Evolutionary conservation across 1,140 invertebrate genomes (phyloP).

Genomic region (Musca vetustissima): DNA sequence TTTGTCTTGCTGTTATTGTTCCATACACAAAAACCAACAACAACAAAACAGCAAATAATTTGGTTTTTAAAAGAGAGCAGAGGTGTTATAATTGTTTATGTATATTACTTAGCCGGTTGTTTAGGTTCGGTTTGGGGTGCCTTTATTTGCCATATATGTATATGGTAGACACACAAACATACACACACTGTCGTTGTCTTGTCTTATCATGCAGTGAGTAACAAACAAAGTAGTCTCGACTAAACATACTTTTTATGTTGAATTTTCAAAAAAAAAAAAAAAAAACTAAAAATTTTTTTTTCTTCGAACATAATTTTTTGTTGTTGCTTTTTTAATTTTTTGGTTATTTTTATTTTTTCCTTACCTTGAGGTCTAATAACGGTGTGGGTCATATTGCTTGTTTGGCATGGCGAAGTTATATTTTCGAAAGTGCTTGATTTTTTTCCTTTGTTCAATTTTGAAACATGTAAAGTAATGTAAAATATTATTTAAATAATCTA

Average conservation of each 20-base stretch:
- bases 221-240: too few relatives aligned
- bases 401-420: background rate
- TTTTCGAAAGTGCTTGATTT: too few relatives aligned
- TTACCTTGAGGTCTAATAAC: constrained; percentile 19
- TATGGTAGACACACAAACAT: too few relatives aligned
- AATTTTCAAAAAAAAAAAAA: too few relatives aligned
- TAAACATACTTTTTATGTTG: background rate
- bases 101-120: background rate
- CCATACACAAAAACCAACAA: too few relatives aligned
- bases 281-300: background rate
- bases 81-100: constrained; percentile 22
- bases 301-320: background rate
- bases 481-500: too few relatives aligned
- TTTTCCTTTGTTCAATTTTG: too few relatives aligned
- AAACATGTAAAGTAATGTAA: too few relatives aligned
- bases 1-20: background rate
- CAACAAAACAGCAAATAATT: background rate
- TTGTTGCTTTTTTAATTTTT: background rate
- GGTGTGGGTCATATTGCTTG: constrained; percentile 10
- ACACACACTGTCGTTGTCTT: background rate
- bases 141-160: background rate
- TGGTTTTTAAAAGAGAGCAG: background rate
- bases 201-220: too few relatives aligned
- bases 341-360: background rate
- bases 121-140: background rate